phyloP scores from a whole-genome alignment of 2,113 vertebrate genomes.

The Oryzias melastigma region DNA sequence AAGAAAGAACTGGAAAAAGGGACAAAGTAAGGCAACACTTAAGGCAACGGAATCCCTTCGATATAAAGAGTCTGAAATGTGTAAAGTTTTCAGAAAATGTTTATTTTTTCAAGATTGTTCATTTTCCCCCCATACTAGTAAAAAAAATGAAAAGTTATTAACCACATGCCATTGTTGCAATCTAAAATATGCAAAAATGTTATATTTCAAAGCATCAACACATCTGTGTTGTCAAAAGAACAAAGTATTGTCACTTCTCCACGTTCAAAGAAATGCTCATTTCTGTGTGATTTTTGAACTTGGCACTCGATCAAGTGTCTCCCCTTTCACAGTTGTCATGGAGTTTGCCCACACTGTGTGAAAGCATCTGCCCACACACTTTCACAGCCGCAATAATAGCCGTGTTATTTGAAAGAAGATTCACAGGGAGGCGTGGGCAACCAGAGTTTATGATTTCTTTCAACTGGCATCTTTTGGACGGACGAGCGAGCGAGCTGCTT shows the following conservation, averaged over 20 bases:
- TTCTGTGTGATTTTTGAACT: background rate
- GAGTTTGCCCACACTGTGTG: conserved; percentile 21
- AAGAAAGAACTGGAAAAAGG: too few species aligned
- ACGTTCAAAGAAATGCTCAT: background rate
- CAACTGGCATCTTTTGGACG: conserved; percentile 43
- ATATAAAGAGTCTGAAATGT: too few species aligned
- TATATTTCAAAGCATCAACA: too few species aligned
- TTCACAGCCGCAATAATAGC: conserved; percentile 41
- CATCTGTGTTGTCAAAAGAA: too few species aligned
- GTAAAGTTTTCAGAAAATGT: too few species aligned
- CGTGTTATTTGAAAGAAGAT: conserved; percentile 21
- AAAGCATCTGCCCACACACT: conserved; percentile 40
- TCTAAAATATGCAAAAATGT: too few species aligned
- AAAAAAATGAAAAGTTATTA: too few species aligned
- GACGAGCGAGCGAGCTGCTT: conserved; percentile 48
- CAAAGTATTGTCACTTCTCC: background rate
- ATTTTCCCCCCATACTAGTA: too few species aligned
- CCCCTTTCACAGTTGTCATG: conserved; percentile 14
- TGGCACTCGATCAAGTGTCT: background rate
- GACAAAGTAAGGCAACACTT: too few species aligned
- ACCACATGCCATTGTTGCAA: too few species aligned
- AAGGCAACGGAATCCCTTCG: too few species aligned
- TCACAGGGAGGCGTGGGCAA: conserved; percentile 28
- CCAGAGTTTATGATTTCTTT: conserved; percentile 38
- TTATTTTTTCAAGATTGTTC: too few species aligned